Evolutionary conservation across 64 coral and sea anemone genomes (phyloP), one percentile per base, ranked within the genome.

Genomic region (Montipora efflorescens): DNA sequence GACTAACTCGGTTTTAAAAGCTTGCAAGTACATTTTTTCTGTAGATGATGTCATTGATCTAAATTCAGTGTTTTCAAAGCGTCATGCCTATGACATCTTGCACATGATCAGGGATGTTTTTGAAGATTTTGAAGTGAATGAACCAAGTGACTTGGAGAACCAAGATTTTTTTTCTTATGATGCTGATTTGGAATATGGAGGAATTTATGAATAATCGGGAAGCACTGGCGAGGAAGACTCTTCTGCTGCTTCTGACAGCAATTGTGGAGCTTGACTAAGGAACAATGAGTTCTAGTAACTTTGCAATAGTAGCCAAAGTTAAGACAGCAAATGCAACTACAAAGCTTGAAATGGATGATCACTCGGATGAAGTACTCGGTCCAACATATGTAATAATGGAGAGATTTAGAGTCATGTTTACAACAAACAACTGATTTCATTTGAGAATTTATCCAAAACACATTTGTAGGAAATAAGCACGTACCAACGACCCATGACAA

Each of bases 1-100:
- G 3, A 45, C 82, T 14, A 62, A 23, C 28, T 79, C 44, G 16
- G 25, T 88, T 50, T 48, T 93, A 15, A 74, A 93, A 70, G 88
- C 57, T 89, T 89, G 28, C 28, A 28, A 28, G 28, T 28, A 28
- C 28, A 28, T 28, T 28, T 28, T 28, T 79, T 76, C 79, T 28
- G 20, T 94, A 1, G 25, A 81, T 21, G 86, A 83, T 76, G 62
- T 94, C 5, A 23, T 76, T 67, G 75, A 94, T 28, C 18, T 82
- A 75, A 64, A 52, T 13, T 69, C 80, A 10, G 88, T 95, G 68
- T 95, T 85, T 46, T 67, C 28, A 44, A 21, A 49, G 11, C 64
- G 83, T 12, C 92, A 94, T 89, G 92, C 92, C 12, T 51, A 71
- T 28, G 81, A 83, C 62, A 94, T 94, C 23, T 10, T 94, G n/a